These are phyloP conservation scores for Paraplagusia blochii DNA, from an alignment of 2,113 vertebrate genomes.

Conservation along the genomic window DNA sequence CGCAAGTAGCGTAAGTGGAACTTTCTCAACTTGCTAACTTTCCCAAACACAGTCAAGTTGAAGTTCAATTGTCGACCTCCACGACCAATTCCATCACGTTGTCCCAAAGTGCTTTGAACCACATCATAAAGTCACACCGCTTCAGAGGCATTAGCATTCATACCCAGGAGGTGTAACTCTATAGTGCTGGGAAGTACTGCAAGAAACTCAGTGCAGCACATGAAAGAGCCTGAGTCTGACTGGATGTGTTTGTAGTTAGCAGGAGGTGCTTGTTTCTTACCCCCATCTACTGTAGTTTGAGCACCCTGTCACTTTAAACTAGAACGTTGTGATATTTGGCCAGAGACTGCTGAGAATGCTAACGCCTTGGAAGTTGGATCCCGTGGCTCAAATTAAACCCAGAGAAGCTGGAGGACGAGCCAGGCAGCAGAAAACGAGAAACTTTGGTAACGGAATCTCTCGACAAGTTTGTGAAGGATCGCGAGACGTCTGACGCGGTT, in stretches of 20 bases:
- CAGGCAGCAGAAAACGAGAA: conserved; percentile 69
- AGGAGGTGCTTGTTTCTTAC: conserved; percentile 76
- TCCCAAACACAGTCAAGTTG: not conserved
- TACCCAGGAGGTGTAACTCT: conserved; percentile 55
- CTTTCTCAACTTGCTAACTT: no score
- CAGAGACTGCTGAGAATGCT: conserved; percentile 76
- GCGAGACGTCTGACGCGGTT: conserved; percentile 38
- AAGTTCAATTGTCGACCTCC: conserved; percentile 1
- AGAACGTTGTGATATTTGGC: conserved; percentile 77
- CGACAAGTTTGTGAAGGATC: conserved; percentile 81
- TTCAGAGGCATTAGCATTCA: conserved; percentile 34
- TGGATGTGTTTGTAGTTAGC: conserved; percentile 76
- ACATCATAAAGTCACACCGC: conserved; percentile 31
- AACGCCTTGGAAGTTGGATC: conserved; percentile 75
- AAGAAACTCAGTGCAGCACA: conserved; percentile 63
- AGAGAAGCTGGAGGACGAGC: conserved; percentile 77
- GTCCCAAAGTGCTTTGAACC: conserved; percentile 20
- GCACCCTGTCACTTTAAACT: conserved; percentile 80
- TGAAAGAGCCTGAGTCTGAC: conserved; percentile 49
- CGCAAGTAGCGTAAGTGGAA: no score
- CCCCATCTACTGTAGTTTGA: conserved; percentile 74
- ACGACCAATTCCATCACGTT: conserved; percentile 4
- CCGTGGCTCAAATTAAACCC: conserved; percentile 85
- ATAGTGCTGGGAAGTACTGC: conserved; percentile 67
- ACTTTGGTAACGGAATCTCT: conserved; percentile 81